A percentile compares a stretch with the other conserved stretches of the same genome.
Evolutionary conservation across 2,797 vertebrate species (phyloP).

Genomic region (Micropoecilia bifurca): DNA sequence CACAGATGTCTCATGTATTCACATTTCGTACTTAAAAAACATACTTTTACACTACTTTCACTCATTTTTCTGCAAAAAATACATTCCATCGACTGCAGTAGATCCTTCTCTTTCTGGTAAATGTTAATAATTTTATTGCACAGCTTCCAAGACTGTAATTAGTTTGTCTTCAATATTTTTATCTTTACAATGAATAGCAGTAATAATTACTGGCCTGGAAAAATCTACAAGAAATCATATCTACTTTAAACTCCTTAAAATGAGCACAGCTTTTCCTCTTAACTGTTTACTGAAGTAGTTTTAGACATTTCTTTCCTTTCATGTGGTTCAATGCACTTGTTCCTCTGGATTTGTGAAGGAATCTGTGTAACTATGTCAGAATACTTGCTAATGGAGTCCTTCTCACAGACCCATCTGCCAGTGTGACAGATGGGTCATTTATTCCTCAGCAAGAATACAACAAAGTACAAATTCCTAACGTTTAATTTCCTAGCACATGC

Average conservation of each 20-base stretch:
- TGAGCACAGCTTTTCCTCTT: not conserved
- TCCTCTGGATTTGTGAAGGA: too few species aligned
- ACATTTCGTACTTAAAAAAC: constrained; percentile 19
- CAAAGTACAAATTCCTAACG: constrained; percentile 44
- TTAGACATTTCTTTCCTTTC: not conserved
- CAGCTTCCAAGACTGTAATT: not conserved
- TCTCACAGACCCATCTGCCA: not conserved
- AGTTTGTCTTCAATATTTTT: not conserved
- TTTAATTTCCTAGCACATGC: constrained; percentile 59
- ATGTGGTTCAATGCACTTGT: too few species aligned
- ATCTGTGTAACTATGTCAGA: not conserved
- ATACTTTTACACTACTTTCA: not conserved
- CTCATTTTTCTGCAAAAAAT: constrained; percentile 4
- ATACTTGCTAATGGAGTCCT: not conserved
- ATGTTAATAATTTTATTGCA: not conserved
- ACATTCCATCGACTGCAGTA: not conserved
- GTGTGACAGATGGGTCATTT: constrained; percentile 17
- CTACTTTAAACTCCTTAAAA: not conserved
- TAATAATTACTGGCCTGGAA: not conserved
- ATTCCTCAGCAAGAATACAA: constrained; percentile 34
- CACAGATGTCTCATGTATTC: constrained; percentile 34
- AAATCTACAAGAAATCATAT: not conserved
- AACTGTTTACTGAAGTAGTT: not conserved
- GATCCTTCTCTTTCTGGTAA: not conserved
- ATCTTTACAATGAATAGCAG: not conserved